Base-by-base conservation (phyloP, 2,797 vertebrate species). In the Bovichtus diacanthus region DNA sequence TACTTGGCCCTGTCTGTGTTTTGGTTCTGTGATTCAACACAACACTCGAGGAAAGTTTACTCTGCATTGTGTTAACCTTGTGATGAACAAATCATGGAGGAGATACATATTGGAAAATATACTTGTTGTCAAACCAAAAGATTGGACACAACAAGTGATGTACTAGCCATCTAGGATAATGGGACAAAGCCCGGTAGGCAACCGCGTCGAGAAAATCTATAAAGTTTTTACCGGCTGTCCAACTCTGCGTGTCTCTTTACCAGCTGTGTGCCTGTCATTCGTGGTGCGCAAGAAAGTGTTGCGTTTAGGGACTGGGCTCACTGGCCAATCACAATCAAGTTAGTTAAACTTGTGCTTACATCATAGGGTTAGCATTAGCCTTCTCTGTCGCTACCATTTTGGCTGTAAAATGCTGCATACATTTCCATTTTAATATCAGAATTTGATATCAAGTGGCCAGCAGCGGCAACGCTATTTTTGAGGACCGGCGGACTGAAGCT, bases 21-120 rank as follows among this genome's bases (percentile, higher is more conserved):
- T 76, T 53, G 50, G 5, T 36, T 55, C 46, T 65, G 64, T 25
- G 15, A 56, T 59, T 74, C 69, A 74, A 43, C 65, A 59, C 69
- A 74, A 43, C 65, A 59, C 55, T 81, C 29, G 23, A 69, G 39
- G 46, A 43, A 76, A 69, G 31, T 55, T 25, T 69, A 34, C 29
- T 38, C 70, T 27, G 29, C 5, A 6, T 49, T 51, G 38, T 54
- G 60, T 64, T 29, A 46, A 64, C 53, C 31, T 47, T 15, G 29
- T n/a, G 18, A 63, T 59, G 21, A 68, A 72, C 53, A 67, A 43
- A 64, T 39, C 15, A 8, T 1, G 6, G 38, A 72, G 39, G 36
- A 53, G 46, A 54, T 34, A 25, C 0, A 5, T n/a, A n/a, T n/a
- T n/a, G n/a, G n/a, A n/a, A n/a, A n/a, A n/a, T n/a, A n/a, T n/a